Evolutionary conservation across 2,113 vertebrate genomes (phyloP).

Genomic region (Hemiscyllium ocellatum): DNA sequence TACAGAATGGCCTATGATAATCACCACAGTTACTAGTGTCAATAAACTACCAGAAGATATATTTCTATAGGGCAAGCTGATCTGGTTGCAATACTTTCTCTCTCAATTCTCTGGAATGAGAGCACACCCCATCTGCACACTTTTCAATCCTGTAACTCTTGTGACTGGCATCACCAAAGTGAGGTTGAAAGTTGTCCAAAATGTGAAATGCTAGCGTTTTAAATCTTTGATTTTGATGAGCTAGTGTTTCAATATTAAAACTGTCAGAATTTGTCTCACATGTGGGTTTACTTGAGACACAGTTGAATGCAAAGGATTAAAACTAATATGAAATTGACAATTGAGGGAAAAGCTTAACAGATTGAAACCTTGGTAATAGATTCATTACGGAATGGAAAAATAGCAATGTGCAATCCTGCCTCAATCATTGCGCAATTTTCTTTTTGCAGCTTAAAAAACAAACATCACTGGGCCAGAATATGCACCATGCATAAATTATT

Average conservation of each 20-base stretch:
- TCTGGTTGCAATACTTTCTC: neutral
- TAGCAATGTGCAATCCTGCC: neutral
- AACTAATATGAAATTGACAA: neutral
- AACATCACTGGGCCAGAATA: neutral
- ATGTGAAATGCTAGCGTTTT: neutral
- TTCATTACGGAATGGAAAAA: neutral
- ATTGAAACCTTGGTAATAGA: neutral
- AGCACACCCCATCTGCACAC: neutral
- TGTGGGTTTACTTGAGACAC: neutral
- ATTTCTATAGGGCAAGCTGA: neutral
- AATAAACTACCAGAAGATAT: neutral
- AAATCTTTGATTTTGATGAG: neutral
- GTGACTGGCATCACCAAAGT: neutral
- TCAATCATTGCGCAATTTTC: neutral
- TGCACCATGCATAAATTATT: conserved; percentile 24
- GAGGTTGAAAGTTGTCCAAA: neutral
- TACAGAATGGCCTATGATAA: neutral
- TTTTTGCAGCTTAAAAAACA: conserved; percentile 9
- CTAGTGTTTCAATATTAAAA: neutral
- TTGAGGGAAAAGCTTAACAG: neutral
- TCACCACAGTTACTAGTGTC: neutral
- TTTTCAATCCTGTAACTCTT: neutral
- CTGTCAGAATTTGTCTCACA: neutral
- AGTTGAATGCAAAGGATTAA: neutral
- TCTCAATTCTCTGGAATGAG: neutral